Conservation (phyloP, 2,797 vertebrate genomes). For the Acanthurus leucopareius region DNA sequence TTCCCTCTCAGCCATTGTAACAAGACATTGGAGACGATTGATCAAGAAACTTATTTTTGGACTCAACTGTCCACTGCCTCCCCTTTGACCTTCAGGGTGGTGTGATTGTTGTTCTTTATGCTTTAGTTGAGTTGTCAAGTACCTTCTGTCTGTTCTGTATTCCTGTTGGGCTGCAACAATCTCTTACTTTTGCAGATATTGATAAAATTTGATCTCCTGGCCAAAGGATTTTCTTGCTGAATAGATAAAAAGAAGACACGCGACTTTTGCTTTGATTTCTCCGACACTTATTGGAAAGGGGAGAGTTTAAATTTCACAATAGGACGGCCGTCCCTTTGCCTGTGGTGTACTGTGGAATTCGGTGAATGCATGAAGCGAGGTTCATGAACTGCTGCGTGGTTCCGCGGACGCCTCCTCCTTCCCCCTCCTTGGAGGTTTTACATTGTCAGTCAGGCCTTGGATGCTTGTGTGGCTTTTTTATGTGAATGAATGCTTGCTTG, state of each 20-base stretch:
- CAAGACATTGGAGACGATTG: conserved; percentile 82
- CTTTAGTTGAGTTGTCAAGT: conserved; percentile 27
- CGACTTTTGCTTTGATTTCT: not conserved
- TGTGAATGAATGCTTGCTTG: conserved; percentile 36
- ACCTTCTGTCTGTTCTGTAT: not conserved
- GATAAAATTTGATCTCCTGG: no score
- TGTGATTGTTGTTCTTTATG: conserved; percentile 35
- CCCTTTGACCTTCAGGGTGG: conserved; percentile 74
- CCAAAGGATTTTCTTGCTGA: conserved; percentile 7
- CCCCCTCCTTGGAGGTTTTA: conserved; percentile 27
- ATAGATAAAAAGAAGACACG: conserved; percentile 23
- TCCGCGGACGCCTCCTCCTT: conserved; percentile 26
- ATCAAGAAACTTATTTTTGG: conserved; percentile 82
- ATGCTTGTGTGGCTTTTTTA: conserved; percentile 26
- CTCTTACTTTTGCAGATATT: conserved; percentile 19
- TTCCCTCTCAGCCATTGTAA: conserved; percentile 69
- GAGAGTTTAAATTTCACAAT: conserved; percentile 43
- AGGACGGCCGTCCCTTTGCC: conserved; percentile 53
- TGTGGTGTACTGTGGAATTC: conserved; percentile 65
- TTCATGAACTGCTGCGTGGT: conserved; percentile 59
- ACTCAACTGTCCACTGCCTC: conserved; percentile 45
- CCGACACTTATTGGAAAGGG: conserved; percentile 18
- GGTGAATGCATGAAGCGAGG: conserved; percentile 55
- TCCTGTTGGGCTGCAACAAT: not conserved
- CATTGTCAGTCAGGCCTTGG: not conserved